phyloP scores from a whole-genome alignment of 2,113 vertebrate genomes.

The Mionectes macconnelli region DNA sequence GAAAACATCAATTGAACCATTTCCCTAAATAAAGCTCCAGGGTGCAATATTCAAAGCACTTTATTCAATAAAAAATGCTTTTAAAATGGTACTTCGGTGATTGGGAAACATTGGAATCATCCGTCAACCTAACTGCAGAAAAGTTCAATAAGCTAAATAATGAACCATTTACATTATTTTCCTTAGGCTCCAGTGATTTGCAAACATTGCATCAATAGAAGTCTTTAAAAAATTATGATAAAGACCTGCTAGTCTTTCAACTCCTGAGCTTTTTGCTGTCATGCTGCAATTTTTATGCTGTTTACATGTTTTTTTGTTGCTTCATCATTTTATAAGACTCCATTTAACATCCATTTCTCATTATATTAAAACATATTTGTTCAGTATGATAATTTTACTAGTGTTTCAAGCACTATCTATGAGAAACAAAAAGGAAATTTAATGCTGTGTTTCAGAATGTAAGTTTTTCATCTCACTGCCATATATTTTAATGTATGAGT shows the following conservation, averaged over 20 bases:
- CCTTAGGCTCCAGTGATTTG: slow-evolving; percentile 73
- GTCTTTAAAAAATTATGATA: slow-evolving; percentile 87
- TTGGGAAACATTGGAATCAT: slow-evolving; percentile 76
- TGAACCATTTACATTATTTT: slow-evolving; percentile 81
- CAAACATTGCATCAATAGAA: slow-evolving; percentile 76
- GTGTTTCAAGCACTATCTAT: neutral
- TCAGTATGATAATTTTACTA: neutral
- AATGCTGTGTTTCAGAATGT: neutral
- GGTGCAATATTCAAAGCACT: slow-evolving; percentile 77
- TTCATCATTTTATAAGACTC: slow-evolving; percentile 33
- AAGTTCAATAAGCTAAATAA: slow-evolving; percentile 83
- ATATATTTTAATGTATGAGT: neutral
- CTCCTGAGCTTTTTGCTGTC: slow-evolving; percentile 8
- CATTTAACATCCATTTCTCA: neutral
- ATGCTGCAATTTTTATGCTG: slow-evolving; percentile 21
- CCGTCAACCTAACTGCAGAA: slow-evolving; percentile 73
- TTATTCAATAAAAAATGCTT: slow-evolving; percentile 83
- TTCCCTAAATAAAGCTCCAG: slow-evolving; percentile 80
- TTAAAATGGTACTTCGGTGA: slow-evolving; percentile 76
- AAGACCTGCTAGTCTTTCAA: slow-evolving; percentile 71
- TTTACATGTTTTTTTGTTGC: slow-evolving; percentile 1
- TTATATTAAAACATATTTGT: neutral
- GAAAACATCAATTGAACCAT: slow-evolving; percentile 76
- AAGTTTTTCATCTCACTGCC: neutral
- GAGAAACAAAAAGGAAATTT: neutral